phyloP scores from a whole-genome alignment of 2,797 vertebrate species.

The Remorina albescens region DNA sequence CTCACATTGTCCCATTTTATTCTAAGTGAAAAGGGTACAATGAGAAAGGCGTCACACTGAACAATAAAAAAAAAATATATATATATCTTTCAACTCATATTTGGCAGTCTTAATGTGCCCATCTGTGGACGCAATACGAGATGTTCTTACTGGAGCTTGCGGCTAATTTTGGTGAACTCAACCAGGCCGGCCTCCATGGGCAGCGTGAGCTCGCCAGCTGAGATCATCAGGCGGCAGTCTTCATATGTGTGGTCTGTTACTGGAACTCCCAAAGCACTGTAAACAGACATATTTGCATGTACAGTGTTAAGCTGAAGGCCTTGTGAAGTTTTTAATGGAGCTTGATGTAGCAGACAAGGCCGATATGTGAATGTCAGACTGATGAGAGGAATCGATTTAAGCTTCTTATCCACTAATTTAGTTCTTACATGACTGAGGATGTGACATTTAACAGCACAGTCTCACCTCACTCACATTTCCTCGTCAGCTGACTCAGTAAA shows the following conservation, averaged over 20 bases:
- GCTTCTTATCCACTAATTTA: background rate
- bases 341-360: background rate
- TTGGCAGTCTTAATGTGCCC: background rate
- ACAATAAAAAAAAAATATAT: background rate
- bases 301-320: background rate
- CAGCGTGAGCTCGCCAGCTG: slow-evolving; percentile 94
- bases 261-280: slow-evolving; percentile 89
- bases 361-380: background rate
- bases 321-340: background rate
- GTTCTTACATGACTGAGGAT: background rate
- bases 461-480: background rate
- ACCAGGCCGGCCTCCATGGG: slow-evolving; percentile 98
- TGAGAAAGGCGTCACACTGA: background rate
- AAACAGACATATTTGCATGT: slow-evolving; percentile 16
- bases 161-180: slow-evolving; percentile 98
- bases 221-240: slow-evolving; percentile 97
- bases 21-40: slow-evolving; percentile 73
- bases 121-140: background rate
- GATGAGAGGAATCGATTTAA: background rate
- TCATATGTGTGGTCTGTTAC: slow-evolving; percentile 97
- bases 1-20: slow-evolving; percentile 93
- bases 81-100: background rate
- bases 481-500: slow-evolving; percentile 2
- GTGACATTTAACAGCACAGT: background rate
- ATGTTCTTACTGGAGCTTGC: slow-evolving; percentile 91